Base-by-base conservation (phyloP, 1,140 invertebrate genomes). In the Micrasema longulum region DNA sequence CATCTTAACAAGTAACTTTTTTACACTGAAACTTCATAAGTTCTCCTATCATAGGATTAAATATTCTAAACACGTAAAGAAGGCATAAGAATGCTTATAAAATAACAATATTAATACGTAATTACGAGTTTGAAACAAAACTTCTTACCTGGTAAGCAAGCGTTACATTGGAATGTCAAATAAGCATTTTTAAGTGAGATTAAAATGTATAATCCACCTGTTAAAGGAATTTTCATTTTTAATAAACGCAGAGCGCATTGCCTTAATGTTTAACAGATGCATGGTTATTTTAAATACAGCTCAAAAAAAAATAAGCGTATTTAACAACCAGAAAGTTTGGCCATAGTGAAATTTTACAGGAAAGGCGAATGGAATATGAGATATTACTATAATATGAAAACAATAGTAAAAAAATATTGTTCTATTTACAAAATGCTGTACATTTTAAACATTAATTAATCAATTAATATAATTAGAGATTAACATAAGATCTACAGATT, bases 401-500 rank as follows among this genome's bases (percentile, higher is more conserved):
- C 16, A 31, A 53, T 53, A 57, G 26, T 45, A 74, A 69, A 73
- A 73, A 69, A 63, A 73, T 69, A 69, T 62, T 68, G 31, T 64
- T 72, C 36, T 73, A 73, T 73, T 69, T 73, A 73, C 71, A 73
- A 47, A 55, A 55, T 53, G 55, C 36, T 60, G 57, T 69, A 63
- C 47, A 47, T 31, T 64, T 4, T 69, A 64, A 10, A 22, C 26
- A 45, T 63, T 16, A 26, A 45, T 5, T 45, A 63, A 47, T 45
- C 22, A 22, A 31, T 43, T 65, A 26, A 67, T 63, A 31, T 31
- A 31, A 4, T 31, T 31, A 31, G 2, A 64, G 63, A 74, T 69
- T 35, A 69, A 62, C 47, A 55, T 65, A 65, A 66, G 22, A 63
- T 53, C 35, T 73, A 69, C 23, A 47, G 73, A 75, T 75, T 75